Conservation (phyloP, 2,113 vertebrate species). For the Galemys pyrenaicus region DNA sequence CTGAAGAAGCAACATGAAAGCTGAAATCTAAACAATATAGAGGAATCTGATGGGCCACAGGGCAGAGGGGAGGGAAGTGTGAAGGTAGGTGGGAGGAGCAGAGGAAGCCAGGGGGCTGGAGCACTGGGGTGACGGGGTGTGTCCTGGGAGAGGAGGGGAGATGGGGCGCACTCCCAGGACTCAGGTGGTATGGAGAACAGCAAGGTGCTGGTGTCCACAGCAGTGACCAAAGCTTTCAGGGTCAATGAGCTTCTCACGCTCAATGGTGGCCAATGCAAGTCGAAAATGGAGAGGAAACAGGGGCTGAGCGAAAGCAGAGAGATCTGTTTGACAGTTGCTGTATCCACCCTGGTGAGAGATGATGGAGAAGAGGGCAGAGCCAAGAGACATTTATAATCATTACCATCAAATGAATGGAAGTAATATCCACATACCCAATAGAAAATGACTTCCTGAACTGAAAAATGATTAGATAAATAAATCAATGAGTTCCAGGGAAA, state of each 20-base stretch:
- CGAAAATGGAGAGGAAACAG: neutral
- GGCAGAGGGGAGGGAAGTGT: neutral
- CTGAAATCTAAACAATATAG: neutral
- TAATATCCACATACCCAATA: neutral
- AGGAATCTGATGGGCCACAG: neutral
- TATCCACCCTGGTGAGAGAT: neutral
- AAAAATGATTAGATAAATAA: conserved; percentile 16
- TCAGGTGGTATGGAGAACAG: neutral
- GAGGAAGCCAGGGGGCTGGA: neutral
- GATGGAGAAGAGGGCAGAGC: neutral
- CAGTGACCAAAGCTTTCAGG: neutral
- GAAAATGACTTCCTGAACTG: conserved; percentile 29
- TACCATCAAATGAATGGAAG: neutral
- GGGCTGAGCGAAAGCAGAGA: neutral
- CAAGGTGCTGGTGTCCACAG: neutral
- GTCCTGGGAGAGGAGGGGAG: neutral
- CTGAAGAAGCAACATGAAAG: neutral
- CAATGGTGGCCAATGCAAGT: neutral
- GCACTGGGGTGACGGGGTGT: neutral
- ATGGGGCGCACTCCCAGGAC: neutral
- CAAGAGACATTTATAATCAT: neutral
- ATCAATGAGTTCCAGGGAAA: conserved; percentile 38
- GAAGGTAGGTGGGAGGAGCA: neutral
- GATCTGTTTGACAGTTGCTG: neutral
- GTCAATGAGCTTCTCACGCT: neutral